phyloP scores from a whole-genome alignment of 2,113 vertebrate genomes.

The Shinisaurus crocodilurus region DNA sequence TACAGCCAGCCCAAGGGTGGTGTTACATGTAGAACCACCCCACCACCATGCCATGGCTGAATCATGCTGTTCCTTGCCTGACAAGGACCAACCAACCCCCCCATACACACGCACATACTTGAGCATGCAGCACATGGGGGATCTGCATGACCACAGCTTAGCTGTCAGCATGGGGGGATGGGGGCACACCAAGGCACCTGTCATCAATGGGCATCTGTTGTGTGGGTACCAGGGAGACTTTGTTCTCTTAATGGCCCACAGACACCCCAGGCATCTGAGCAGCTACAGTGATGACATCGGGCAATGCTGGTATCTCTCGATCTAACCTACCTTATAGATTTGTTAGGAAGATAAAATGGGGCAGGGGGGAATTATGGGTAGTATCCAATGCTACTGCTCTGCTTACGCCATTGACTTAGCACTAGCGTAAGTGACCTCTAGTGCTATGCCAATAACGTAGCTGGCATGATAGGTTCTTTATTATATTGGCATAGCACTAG shows the following conservation, averaged over 20 bases:
- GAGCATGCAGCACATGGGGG: neutral
- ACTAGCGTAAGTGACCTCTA: no score
- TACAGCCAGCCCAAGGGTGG: neutral
- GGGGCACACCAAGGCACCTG: neutral
- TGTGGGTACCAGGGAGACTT: neutral
- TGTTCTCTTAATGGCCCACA: neutral
- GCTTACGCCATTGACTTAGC: no score
- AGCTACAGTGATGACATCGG: neutral
- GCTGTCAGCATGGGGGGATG: neutral
- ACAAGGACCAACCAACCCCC: neutral
- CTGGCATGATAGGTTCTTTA: no score
- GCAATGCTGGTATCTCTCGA: neutral
- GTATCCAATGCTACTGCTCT: no score
- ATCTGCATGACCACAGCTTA: neutral
- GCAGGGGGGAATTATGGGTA: no score
- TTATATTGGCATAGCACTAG: no score
- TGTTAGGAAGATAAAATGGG: neutral
- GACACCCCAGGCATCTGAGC: neutral
- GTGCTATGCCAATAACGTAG: no score
- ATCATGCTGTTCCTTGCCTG: neutral
- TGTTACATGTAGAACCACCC: neutral
- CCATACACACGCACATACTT: neutral
- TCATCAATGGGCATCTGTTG: neutral
- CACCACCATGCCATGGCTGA: neutral
- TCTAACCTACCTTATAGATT: neutral